phyloP scores from a whole-genome alignment of 2,113 vertebrate genomes.

The Cervus canadensis region DNA sequence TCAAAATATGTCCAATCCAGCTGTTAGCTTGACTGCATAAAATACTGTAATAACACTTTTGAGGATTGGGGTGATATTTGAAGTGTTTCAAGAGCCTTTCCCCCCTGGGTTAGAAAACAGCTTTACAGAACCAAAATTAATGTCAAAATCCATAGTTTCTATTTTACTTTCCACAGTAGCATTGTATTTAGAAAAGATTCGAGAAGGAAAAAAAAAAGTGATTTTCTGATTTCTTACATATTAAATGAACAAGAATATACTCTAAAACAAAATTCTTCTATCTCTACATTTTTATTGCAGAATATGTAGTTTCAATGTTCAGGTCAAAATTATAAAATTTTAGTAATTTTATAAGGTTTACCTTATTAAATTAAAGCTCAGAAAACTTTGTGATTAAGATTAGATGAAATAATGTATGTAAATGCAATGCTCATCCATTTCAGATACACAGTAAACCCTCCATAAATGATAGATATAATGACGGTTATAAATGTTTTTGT shows the following conservation, averaged over 20 bases:
- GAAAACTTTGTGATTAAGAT: not conserved
- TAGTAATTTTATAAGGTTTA: not conserved
- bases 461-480: not conserved
- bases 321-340: not conserved
- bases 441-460: not conserved
- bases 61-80: slow-evolving; percentile 20
- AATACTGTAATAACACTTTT: slow-evolving; percentile 37
- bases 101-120: not conserved
- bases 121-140: slow-evolving; percentile 39
- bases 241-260: not conserved
- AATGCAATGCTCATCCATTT: not conserved
- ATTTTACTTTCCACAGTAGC: not conserved
- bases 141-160: not conserved
- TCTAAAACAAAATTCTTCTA: not conserved
- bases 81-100: slow-evolving; percentile 40
- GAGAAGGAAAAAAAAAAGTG: not conserved
- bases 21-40: slow-evolving; percentile 48
- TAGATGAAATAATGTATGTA: not conserved
- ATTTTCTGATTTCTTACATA: not conserved
- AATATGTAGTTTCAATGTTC: not conserved
- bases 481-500: not conserved
- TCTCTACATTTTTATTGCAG: not conserved
- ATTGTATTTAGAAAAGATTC: not conserved
- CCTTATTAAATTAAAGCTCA: not conserved
- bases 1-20: slow-evolving; percentile 49